Percentiles rank a stretch among this genome's conserved stretches.
These are phyloP conservation scores for Patella pellucida DNA, from an alignment of 2,888 invertebrate genomes.

Conservation along the genomic window DNA sequence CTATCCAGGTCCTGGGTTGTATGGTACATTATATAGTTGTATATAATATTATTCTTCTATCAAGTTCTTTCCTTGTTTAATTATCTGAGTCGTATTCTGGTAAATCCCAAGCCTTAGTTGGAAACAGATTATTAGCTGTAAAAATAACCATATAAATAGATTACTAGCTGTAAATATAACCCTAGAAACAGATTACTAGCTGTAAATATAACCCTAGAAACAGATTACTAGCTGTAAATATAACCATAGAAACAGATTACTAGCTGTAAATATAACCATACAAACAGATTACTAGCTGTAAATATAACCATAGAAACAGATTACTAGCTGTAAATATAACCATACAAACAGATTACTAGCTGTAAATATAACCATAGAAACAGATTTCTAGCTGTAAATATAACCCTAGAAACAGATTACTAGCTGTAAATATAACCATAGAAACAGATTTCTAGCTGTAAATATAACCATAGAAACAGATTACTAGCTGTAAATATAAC, in stretches of 20 bases:
- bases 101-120: constrained; percentile 62
- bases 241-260: too few species aligned
- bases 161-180: too few species aligned
- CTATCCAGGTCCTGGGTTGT: too few species aligned
- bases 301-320: background rate
- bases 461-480: too few species aligned
- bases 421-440: too few species aligned
- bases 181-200: too few species aligned
- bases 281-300: too few species aligned
- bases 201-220: too few species aligned
- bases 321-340: constrained; percentile 50
- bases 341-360: constrained; percentile 58
- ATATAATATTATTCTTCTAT: background rate
- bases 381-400: background rate
- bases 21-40: background rate
- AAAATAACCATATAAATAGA: constrained; percentile 22
- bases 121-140: constrained; percentile 61
- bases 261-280: too few species aligned
- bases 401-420: too few species aligned
- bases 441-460: constrained; percentile 37
- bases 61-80: background rate
- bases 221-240: too few species aligned
- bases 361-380: constrained; percentile 45
- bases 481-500: constrained; percentile 54
- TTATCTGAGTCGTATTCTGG: constrained; percentile 36